Evolutionary conservation across 1,140 invertebrate genomes (phyloP).

Genomic region (Bactericera cockerelli): DNA sequence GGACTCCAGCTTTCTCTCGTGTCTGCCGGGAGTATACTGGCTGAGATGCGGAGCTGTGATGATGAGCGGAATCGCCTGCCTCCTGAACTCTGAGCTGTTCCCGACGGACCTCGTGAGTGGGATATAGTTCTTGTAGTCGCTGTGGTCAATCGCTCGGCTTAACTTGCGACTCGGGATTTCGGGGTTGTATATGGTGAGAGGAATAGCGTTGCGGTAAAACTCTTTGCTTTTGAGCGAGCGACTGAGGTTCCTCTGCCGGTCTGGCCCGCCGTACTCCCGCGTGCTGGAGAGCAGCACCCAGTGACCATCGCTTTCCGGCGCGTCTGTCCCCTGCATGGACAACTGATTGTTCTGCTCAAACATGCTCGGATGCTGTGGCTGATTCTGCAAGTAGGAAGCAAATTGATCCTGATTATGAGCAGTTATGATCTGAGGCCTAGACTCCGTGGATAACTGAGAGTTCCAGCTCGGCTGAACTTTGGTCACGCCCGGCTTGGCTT

Average conservation of each 20-base stretch:
- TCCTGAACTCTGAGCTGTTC: not conserved
- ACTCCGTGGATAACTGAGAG: not conserved
- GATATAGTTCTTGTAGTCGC: constrained; percentile 7
- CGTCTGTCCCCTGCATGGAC: constrained; percentile 21
- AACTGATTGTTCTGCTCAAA: not conserved
- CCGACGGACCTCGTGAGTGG: not conserved
- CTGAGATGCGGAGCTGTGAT: not conserved
- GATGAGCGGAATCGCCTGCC: not conserved
- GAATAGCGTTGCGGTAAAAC: not conserved
- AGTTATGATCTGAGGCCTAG: not conserved
- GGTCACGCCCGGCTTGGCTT: not conserved
- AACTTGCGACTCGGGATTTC: not conserved
- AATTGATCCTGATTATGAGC: not conserved
- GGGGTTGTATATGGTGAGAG: not conserved
- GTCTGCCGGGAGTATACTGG: not conserved
- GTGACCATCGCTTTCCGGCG: constrained; percentile 46
- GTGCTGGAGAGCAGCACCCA: constrained; percentile 62
- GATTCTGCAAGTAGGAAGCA: not conserved
- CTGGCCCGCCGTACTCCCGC: constrained; percentile 43
- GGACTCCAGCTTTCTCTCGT: not conserved
- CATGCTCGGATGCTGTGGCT: not conserved
- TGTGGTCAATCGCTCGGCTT: not conserved
- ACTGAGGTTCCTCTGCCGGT: constrained; percentile 18
- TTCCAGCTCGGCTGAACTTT: not conserved
- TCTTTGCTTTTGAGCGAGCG: constrained; percentile 11